Conservation (phyloP, 2,888 invertebrate genomes). For the Leptinotarsa peninsularis region DNA sequence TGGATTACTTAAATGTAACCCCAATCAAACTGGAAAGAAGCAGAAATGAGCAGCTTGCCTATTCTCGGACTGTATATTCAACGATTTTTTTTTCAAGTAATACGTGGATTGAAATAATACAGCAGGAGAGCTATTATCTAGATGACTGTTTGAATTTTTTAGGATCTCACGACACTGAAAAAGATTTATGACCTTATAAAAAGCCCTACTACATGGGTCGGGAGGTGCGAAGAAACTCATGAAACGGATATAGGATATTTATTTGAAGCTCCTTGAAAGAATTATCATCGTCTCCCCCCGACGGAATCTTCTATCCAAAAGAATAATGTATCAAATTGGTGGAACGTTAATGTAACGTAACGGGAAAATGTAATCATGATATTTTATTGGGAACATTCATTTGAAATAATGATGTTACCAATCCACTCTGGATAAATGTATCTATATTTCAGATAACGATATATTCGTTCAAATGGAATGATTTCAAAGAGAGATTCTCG, state of each 20-base stretch:
- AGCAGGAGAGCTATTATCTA: background rate
- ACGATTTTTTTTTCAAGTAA: background rate
- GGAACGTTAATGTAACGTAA: background rate
- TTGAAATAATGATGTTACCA: background rate
- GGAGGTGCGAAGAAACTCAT: conserved; percentile 29
- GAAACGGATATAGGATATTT: conserved; percentile 30
- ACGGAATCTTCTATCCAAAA: background rate
- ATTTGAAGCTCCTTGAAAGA: background rate
- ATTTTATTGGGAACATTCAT: background rate
- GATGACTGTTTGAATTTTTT: conserved; percentile 18
- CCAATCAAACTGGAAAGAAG: no score
- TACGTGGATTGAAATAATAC: background rate
- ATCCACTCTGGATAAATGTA: background rate
- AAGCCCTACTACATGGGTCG: conserved; percentile 27
- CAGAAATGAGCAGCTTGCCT: background rate
- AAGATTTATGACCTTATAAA: conserved; percentile 32
- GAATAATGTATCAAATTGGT: background rate
- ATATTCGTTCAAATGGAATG: background rate
- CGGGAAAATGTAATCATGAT: background rate
- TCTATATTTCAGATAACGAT: conserved; percentile 7
- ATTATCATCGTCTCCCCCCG: background rate
- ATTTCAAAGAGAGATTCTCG: background rate
- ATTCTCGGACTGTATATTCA: background rate
- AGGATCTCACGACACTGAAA: conserved; percentile 16
- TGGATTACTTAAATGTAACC: no score